Conservation (phyloP, 2,113 vertebrate genomes). For the Scomber japonicus region DNA sequence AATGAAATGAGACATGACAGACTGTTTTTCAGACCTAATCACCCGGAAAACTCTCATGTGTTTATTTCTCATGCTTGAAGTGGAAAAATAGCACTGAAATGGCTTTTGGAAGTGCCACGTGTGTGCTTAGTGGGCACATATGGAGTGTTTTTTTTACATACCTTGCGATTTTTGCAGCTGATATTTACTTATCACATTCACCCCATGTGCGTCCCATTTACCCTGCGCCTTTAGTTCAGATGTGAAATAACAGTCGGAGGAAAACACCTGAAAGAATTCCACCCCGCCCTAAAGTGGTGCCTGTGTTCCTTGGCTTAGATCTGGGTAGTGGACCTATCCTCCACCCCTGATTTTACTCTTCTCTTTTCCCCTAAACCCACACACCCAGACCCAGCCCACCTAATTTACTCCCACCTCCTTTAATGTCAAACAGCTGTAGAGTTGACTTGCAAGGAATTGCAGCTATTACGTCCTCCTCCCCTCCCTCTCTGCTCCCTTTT, state of each 20-base stretch:
- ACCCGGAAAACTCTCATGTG: constrained; percentile 39
- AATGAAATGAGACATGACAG: constrained; percentile 55
- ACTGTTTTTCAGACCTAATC: constrained; percentile 46
- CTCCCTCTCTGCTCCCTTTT: constrained; percentile 3
- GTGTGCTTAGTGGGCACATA: constrained; percentile 9
- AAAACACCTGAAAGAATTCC: constrained; percentile 61
- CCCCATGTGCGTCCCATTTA: constrained; percentile 58
- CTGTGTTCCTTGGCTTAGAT: constrained; percentile 54
- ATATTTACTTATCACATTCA: constrained; percentile 67
- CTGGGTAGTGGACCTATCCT: constrained; percentile 45
- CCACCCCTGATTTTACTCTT: constrained; percentile 52
- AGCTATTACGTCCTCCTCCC: constrained; percentile 35
- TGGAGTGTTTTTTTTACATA: constrained; percentile 50
- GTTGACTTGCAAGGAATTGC: constrained; percentile 36
- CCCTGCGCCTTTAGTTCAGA: constrained; percentile 10
- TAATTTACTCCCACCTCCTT: constrained; percentile 54
- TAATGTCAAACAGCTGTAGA: constrained; percentile 82
- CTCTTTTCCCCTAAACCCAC: constrained; percentile 38
- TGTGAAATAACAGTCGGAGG: constrained; percentile 43
- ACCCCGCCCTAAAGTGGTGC: constrained; percentile 51
- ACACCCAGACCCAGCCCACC: constrained; percentile 56
- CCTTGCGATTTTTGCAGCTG: constrained; percentile 33
- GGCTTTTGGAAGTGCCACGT: constrained; percentile 46
- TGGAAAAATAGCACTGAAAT: constrained; percentile 43
- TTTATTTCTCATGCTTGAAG: constrained; percentile 40